These are phyloP conservation scores for Tyrophagus putrescentiae DNA, from an alignment of 1,140 invertebrate species.

Conservation along the genomic window DNA sequence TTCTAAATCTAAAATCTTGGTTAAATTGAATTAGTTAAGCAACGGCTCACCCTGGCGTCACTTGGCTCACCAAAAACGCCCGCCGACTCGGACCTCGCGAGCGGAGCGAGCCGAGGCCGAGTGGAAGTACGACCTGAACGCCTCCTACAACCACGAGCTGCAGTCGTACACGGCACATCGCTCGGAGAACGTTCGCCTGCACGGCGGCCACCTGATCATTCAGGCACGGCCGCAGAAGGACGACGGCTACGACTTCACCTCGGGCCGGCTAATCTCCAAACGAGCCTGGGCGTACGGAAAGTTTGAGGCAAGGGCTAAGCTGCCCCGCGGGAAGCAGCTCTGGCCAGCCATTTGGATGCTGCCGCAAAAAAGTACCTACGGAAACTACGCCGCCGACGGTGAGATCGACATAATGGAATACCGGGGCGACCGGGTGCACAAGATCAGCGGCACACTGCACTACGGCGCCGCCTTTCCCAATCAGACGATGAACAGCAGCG, in stretches of 20 bases:
- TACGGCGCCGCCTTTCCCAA: conserved; percentile 13
- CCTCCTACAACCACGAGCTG: background rate
- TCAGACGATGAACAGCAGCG: background rate
- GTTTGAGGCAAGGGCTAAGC: background rate
- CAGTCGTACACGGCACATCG: conserved; percentile 11
- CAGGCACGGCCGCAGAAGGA: background rate
- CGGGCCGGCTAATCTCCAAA: background rate
- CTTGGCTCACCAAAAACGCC: no score
- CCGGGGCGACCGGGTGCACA: conserved; percentile 1
- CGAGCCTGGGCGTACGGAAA: background rate
- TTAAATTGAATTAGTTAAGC: no score
- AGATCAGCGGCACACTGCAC: conserved; percentile 2
- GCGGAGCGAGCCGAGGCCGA: no score
- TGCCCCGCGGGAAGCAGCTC: background rate
- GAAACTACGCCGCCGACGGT: conserved; percentile 4
- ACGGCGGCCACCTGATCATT: background rate
- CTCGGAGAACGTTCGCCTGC: background rate
- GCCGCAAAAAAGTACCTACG: background rate
- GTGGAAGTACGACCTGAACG: no score
- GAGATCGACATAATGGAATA: conserved; percentile 18
- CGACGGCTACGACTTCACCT: background rate
- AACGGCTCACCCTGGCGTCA: no score
- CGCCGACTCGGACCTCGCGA: no score
- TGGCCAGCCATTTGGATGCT: conserved; percentile 18
- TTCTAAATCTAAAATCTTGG: no score